These are phyloP conservation scores for Hexactinellida sp. DNA, from an alignment of 37 sponge, comb jelly and placozoan genomes.

Conservation along the genomic window DNA sequence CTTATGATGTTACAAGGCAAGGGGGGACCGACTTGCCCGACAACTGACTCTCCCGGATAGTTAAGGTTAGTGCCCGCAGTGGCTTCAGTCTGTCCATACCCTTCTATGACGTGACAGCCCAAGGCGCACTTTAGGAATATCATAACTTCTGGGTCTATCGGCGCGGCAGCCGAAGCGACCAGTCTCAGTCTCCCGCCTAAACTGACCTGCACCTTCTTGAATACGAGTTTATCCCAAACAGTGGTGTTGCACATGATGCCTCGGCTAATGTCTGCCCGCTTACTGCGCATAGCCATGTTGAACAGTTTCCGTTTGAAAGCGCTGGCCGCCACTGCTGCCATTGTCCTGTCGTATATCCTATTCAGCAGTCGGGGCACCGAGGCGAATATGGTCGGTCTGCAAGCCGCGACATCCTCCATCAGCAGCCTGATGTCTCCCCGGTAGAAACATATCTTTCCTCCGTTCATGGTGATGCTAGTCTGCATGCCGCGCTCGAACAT, in stretches of 20 bases:
- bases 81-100: constrained; percentile 95
- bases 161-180: constrained; percentile 86
- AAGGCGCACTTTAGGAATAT: constrained; percentile 55
- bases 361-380: constrained; percentile 87
- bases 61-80: constrained; percentile 49
- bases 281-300: constrained; percentile 50
- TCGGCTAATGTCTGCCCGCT: constrained; percentile 41
- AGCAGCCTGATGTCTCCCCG: constrained; percentile 75
- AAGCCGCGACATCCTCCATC: constrained; percentile 59
- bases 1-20: constrained; percentile 55
- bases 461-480: constrained; percentile 30
- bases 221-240: constrained; percentile 78
- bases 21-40: constrained; percentile 81
- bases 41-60: constrained; percentile 31
- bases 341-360: constrained; percentile 82
- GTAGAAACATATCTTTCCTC: constrained; percentile 63
- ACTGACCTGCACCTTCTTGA: constrained; percentile 51
- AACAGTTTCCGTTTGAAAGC: constrained; percentile 60
- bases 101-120: constrained; percentile 75
- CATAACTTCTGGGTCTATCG: constrained; percentile 57
- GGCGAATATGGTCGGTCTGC: constrained; percentile 78
- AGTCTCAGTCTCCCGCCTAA: constrained; percentile 72
- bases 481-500: constrained; percentile 60
- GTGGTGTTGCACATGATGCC: constrained; percentile 54
- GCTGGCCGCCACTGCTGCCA: constrained; percentile 39